Conservation (phyloP, 2,113 vertebrate genomes). For the Cariama cristata region DNA sequence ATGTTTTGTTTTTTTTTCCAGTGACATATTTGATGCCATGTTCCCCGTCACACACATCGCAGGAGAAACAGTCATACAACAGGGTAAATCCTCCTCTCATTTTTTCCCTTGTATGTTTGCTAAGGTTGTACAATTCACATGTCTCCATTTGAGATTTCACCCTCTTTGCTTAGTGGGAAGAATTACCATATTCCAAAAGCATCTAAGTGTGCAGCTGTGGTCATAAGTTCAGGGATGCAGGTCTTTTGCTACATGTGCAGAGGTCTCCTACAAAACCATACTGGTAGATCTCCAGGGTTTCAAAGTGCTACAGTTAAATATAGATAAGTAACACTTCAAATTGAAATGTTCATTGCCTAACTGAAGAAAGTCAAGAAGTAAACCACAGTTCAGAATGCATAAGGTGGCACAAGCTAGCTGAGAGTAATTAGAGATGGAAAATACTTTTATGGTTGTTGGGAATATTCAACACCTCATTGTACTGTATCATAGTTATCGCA, state of each 20-base stretch:
- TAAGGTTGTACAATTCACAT: neutral
- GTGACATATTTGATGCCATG: conserved; percentile 99
- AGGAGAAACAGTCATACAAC: conserved; percentile 95
- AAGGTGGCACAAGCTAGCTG: neutral
- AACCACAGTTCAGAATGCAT: neutral
- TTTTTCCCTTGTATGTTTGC: neutral
- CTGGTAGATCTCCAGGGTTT: neutral
- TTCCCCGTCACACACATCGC: conserved; percentile 97
- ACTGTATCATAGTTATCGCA: neutral
- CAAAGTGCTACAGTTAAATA: neutral
- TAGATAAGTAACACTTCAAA: neutral
- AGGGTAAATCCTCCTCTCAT: conserved; percentile 78
- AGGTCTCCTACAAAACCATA: neutral
- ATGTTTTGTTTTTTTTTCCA: conserved; percentile 68
- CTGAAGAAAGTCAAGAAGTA: neutral
- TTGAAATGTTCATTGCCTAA: neutral
- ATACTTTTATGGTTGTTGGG: conserved; percentile 43
- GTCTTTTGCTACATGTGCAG: neutral
- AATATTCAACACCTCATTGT: conserved; percentile 43
- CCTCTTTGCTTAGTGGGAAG: neutral
- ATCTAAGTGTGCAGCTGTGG: neutral
- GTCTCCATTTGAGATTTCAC: neutral
- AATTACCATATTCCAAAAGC: neutral
- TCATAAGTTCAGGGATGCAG: neutral
- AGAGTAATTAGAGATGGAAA: conserved; percentile 45